These are phyloP conservation scores for Enteromius trimaculatus DNA, from an alignment of 2,797 vertebrate genomes.

Conservation along the genomic window DNA sequence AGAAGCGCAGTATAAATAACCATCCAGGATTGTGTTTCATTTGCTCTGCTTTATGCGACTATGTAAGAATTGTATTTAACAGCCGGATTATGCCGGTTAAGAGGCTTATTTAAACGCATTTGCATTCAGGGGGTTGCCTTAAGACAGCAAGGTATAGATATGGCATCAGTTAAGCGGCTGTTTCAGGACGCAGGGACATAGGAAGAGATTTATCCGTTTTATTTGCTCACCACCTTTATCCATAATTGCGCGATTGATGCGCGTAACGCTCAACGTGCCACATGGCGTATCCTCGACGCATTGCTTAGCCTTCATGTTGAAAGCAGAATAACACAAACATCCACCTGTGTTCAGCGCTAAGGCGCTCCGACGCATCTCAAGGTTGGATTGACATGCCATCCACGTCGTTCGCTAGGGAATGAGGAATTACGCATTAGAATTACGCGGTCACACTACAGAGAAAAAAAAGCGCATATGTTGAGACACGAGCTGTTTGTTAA, in stretches of 20 bases:
- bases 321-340: conserved; percentile 57
- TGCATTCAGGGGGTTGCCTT: conserved; percentile 73
- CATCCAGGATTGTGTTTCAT: conserved; percentile 32
- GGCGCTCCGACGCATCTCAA: conserved; percentile 73
- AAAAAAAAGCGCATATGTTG: conserved; percentile 52
- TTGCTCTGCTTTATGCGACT: conserved; percentile 61
- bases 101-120: conserved; percentile 75
- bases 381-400: conserved; percentile 81
- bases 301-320: conserved; percentile 49
- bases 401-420: conserved; percentile 71
- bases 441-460: conserved; percentile 63
- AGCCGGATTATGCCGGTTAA: conserved; percentile 77
- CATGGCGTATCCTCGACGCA: conserved; percentile 46
- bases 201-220: conserved; percentile 65
- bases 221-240: conserved; percentile 61
- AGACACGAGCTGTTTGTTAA: conserved; percentile 1
- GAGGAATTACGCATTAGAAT: conserved; percentile 79
- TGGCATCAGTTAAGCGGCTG: conserved; percentile 52
- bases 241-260: conserved; percentile 51
- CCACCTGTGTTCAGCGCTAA: conserved; percentile 64
- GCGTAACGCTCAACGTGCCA: conserved; percentile 44
- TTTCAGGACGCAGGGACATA: conserved; percentile 60
- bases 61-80: conserved; percentile 72
- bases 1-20: conserved; percentile 12
- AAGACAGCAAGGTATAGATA: conserved; percentile 63